These are phyloP conservation scores for Carcina quercana DNA, from an alignment of 2,888 invertebrate genomes.

Conservation along the genomic window DNA sequence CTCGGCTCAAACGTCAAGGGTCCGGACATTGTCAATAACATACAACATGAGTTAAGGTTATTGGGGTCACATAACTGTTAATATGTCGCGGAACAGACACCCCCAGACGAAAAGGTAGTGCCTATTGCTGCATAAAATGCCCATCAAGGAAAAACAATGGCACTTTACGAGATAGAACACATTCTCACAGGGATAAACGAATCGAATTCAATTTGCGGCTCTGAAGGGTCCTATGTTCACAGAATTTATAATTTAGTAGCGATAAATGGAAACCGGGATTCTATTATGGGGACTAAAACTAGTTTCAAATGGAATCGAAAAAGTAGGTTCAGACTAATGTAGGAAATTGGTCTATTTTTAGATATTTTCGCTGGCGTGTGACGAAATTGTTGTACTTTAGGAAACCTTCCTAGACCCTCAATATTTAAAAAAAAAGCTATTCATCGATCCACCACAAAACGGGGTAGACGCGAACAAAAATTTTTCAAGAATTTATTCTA, in stretches of 20 bases:
- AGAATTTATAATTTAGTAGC: conserved; percentile 16
- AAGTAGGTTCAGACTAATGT: too few relatives aligned
- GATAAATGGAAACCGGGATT: neutral
- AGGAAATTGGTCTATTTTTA: too few relatives aligned
- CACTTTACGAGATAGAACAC: conserved; percentile 31
- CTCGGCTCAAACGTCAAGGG: neutral
- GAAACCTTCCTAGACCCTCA: too few relatives aligned
- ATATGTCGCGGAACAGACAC: conserved; percentile 23
- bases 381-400: too few relatives aligned
- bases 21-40: conserved; percentile 7
- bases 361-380: too few relatives aligned
- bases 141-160: conserved; percentile 29
- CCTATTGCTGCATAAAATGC: conserved; percentile 31
- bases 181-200: conserved; percentile 28
- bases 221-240: conserved; percentile 15
- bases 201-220: conserved; percentile 22
- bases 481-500: too few relatives aligned
- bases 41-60: conserved; percentile 17
- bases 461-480: too few relatives aligned
- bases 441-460: too few relatives aligned
- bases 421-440: too few relatives aligned
- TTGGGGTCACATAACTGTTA: conserved; percentile 24
- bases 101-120: conserved; percentile 24
- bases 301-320: too few relatives aligned
- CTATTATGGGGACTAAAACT: too few relatives aligned